A percentile compares a stretch with the other conserved stretches of the same genome.
These are phyloP conservation scores for Cataglyphis livida DNA, from an alignment of 2,888 invertebrate genomes.

Conservation along the genomic window DNA sequence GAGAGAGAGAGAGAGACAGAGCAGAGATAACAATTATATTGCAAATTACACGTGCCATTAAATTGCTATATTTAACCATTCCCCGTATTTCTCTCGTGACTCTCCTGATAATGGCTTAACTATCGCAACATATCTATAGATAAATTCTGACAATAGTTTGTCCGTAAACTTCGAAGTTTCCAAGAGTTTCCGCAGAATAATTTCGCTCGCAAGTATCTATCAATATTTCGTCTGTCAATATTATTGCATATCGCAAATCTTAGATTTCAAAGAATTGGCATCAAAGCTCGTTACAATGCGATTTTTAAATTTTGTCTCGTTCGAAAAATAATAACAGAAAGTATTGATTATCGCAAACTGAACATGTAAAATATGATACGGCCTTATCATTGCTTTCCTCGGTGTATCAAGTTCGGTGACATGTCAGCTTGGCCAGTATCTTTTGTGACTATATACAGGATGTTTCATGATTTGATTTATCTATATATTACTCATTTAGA, in stretches of 20 bases:
- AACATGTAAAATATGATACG: not conserved
- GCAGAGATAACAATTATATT: slow-evolving; percentile 14
- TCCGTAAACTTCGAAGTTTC: not conserved
- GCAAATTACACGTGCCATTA: not conserved
- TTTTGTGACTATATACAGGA: too few relatives aligned
- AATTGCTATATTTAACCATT: not conserved
- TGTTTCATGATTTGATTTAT: too few relatives aligned
- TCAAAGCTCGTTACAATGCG: not conserved
- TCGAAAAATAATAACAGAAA: not conserved
- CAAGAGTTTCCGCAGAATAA: not conserved
- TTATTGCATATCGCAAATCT: not conserved
- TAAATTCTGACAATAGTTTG: not conserved
- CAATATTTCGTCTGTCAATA: not conserved
- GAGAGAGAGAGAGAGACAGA: not conserved
- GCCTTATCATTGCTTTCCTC: not conserved
- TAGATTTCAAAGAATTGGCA: too few relatives aligned
- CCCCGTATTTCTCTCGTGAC: not conserved
- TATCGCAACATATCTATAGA: too few relatives aligned
- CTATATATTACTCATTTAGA: too few relatives aligned
- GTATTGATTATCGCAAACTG: not conserved
- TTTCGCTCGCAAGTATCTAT: not conserved
- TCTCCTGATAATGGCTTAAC: not conserved
- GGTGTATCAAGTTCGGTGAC: not conserved
- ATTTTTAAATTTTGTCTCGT: not conserved
- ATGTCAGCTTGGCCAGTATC: too few relatives aligned